Evolutionary conservation across 2,797 vertebrate species (phyloP).

Genomic region (Synaphobranchus kaupii): DNA sequence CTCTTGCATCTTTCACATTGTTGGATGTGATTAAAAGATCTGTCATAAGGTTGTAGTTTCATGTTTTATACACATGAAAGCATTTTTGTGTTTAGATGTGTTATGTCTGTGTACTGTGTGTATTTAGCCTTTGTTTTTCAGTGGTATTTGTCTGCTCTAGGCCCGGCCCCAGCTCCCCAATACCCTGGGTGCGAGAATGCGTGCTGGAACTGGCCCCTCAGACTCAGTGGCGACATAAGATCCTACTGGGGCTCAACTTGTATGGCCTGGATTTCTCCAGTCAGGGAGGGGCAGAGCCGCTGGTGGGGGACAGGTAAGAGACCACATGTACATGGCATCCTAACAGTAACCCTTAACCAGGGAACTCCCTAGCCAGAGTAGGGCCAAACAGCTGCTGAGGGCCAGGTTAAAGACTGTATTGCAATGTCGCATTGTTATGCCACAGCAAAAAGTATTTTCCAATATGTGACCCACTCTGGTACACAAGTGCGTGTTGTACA

Average conservation of each 20-base stretch:
- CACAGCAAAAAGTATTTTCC: background rate
- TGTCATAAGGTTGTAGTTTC: too few relatives aligned
- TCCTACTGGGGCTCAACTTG: constrained; percentile 91
- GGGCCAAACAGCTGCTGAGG: too few relatives aligned
- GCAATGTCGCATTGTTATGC: too few relatives aligned
- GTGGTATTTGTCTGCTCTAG: constrained; percentile 58
- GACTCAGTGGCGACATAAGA: constrained; percentile 88
- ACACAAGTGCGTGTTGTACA: background rate
- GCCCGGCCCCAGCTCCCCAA: constrained; percentile 87
- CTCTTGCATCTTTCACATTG: too few relatives aligned
- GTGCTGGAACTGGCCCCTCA: constrained; percentile 86
- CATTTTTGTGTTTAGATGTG: background rate
- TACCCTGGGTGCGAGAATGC: constrained; percentile 90
- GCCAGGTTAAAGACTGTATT: too few relatives aligned
- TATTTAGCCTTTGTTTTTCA: background rate
- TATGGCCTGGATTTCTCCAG: constrained; percentile 90
- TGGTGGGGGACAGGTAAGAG: constrained; percentile 81
- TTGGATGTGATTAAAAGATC: too few relatives aligned
- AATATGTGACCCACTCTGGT: background rate
- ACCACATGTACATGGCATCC: background rate
- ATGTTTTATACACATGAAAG: too few relatives aligned
- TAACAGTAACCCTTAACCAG: too few relatives aligned
- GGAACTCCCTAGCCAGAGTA: too few relatives aligned
- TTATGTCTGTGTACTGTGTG: background rate
- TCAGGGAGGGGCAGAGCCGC: constrained; percentile 79